Percentiles rank a stretch among this genome's conserved stretches.
phyloP scores from a whole-genome alignment of 2,797 vertebrate species.

The Pangasius macronema region DNA sequence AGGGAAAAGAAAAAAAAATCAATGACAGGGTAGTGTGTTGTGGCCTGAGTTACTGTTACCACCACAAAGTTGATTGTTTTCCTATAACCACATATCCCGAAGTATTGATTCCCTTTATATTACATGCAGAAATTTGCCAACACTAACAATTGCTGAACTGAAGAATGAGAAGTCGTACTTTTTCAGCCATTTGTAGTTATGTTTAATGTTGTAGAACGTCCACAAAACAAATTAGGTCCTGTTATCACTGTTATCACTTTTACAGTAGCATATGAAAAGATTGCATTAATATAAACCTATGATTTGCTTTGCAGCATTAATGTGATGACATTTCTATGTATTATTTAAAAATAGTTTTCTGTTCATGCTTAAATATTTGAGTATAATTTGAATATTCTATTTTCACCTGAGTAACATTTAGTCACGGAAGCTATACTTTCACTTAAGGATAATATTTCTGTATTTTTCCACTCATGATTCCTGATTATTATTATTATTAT shows the following conservation, averaged over 20 bases:
- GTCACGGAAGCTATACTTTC: not conserved
- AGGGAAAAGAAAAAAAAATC: not conserved
- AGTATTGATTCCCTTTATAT: not conserved
- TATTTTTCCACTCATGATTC: not conserved
- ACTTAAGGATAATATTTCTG: not conserved
- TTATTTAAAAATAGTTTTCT: not conserved
- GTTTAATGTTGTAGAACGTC: not conserved
- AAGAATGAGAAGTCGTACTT: not conserved
- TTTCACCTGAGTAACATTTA: not conserved
- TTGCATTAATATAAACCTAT: not conserved
- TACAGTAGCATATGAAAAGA: not conserved
- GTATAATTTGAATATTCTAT: not conserved
- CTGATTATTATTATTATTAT: not conserved
- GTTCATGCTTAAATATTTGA: not conserved
- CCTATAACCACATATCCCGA: not conserved
- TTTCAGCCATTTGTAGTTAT: not conserved
- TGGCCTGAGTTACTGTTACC: not conserved
- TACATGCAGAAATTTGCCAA: not conserved
- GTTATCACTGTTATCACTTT: not conserved
- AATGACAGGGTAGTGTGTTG: no score
- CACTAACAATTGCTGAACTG: not conserved
- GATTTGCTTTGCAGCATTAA: not conserved
- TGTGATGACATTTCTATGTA: not conserved
- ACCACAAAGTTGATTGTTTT: not conserved
- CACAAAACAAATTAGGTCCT: not conserved